Percentiles rank a stretch among this genome's conserved stretches.
These are phyloP conservation scores for Potamilus streckersoni DNA, from an alignment of 1,140 invertebrate genomes.

Conservation along the genomic window DNA sequence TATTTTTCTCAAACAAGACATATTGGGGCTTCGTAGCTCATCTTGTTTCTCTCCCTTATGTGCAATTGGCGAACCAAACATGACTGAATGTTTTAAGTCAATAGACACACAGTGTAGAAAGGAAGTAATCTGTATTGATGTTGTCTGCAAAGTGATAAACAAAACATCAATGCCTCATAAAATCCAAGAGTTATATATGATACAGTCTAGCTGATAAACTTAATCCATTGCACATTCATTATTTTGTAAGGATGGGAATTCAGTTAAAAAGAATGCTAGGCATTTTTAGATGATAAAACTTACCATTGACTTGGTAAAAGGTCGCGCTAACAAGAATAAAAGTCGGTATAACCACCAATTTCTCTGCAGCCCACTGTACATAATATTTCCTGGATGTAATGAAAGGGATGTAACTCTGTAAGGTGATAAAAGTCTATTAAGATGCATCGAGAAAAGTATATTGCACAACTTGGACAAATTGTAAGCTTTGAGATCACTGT, in stretches of 20 bases:
- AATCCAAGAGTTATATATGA: too few relatives aligned
- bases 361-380: slow-evolving; percentile 79
- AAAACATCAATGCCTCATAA: neutral
- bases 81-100: too few relatives aligned
- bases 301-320: slow-evolving; percentile 96
- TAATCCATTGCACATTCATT: neutral
- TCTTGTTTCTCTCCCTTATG: too few relatives aligned
- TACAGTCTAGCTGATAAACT: neutral
- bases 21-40: too few relatives aligned
- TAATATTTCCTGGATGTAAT: slow-evolving; percentile 93
- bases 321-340: slow-evolving; percentile 82
- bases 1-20: too few relatives aligned
- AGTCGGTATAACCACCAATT: slow-evolving; percentile 87
- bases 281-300: slow-evolving; percentile 54
- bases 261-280: too few relatives aligned
- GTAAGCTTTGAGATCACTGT: slow-evolving; percentile 85
- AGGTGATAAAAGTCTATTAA: slow-evolving; percentile 69
- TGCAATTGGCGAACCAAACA: too few relatives aligned
- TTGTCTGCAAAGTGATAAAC: neutral
- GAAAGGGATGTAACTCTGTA: slow-evolving; percentile 83
- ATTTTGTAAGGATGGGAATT: neutral
- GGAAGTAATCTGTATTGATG: too few relatives aligned
- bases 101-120: too few relatives aligned
- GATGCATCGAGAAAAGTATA: slow-evolving; percentile 83
- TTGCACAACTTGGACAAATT: slow-evolving; percentile 93